These are phyloP conservation scores for Mustela nigripes DNA, from an alignment of 2,113 vertebrate genomes.

Conservation along the genomic window DNA sequence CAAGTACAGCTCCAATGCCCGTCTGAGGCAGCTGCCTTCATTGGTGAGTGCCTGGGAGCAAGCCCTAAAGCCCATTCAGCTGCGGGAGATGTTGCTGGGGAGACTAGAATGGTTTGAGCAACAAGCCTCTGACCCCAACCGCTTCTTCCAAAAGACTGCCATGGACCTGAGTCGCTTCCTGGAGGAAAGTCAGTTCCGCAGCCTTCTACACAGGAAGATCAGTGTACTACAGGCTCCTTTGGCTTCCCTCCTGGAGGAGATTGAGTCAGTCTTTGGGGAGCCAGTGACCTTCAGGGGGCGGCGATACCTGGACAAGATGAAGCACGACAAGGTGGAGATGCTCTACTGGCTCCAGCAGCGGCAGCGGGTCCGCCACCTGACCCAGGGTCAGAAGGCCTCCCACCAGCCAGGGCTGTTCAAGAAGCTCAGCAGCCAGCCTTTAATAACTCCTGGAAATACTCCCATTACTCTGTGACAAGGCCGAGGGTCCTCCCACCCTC, in stretches of 20 bases:
- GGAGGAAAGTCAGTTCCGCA: slow-evolving; percentile 81
- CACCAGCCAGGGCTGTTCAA: background rate
- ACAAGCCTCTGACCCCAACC: slow-evolving; percentile 88
- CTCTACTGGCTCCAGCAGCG: slow-evolving; percentile 90
- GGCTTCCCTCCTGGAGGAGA: slow-evolving; percentile 74
- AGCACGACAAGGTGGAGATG: slow-evolving; percentile 89
- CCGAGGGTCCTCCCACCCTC: background rate
- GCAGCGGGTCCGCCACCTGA: slow-evolving; percentile 69
- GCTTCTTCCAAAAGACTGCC: slow-evolving; percentile 85
- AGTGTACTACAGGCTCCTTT: slow-evolving; percentile 73
- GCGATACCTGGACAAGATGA: slow-evolving; percentile 89
- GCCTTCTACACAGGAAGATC: slow-evolving; percentile 77
- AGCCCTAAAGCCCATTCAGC: slow-evolving; percentile 83
- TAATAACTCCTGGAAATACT: slow-evolving; percentile 13
- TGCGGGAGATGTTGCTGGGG: slow-evolving; percentile 84
- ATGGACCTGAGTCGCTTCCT: background rate
- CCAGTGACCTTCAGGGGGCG: slow-evolving; percentile 87
- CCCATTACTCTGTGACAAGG: background rate
- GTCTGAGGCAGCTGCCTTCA: slow-evolving; percentile 76
- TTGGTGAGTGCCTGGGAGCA: slow-evolving; percentile 85
- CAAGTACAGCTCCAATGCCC: slow-evolving; percentile 87
- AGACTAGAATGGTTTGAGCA: slow-evolving; percentile 88
- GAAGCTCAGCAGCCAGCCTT: background rate
- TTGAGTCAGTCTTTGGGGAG: slow-evolving; percentile 83
- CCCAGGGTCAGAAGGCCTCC: background rate